Evolutionary conservation across 1,140 invertebrate species (phyloP), one percentile per base, ranked within the genome.

Genomic region (Caenorhabditis inopinata): DNA sequence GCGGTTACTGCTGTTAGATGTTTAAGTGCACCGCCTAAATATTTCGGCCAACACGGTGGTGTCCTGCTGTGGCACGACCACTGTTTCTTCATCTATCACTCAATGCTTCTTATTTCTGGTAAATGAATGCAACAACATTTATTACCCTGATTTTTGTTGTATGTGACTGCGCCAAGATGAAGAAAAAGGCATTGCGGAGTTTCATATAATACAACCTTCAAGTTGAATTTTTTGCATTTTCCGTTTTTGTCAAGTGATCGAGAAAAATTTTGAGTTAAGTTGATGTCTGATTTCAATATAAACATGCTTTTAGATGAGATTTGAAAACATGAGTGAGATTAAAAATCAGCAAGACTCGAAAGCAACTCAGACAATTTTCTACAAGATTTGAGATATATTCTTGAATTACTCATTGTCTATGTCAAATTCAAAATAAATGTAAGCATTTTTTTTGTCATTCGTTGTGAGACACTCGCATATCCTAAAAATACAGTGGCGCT

Each of bases 21-120:
- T 68, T 68, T 68, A 68, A 68, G 58, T 68, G 58, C 58, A 68
- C 53, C 53, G 38, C 58, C 58, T 68, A 68, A 68, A 68, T 68
- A 29, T 38, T 68, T 68, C 58, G n/a, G 29, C 32, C 58, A 32
- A 35, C 58, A 68, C 58, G 58, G 58, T 68, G 58, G 58, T 68
- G 58, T 68, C 58, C 58, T 9, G 58, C 58, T 68, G 58, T 9
- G 51, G 58, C 38, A 32, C 58, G 58, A 42, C 58, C 58, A 68
- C 58, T 68, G 58, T 68, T 68, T 68, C 58, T 68, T 68, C 58
- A 68, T 68, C 58, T 68, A 68, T 68, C 58, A 68, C 58, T 42
- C 58, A 68, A 68, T 68, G 32, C 32, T 58, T 21, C n/a, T 21
- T 68, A 1, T 68, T n/a, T 23, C 32, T 68, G n/a, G 58, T 58